Evolutionary conservation across 2,888 invertebrate genomes (phyloP), one percentile per base, ranked within the genome.

Genomic region (Bellardia bayeri): DNA sequence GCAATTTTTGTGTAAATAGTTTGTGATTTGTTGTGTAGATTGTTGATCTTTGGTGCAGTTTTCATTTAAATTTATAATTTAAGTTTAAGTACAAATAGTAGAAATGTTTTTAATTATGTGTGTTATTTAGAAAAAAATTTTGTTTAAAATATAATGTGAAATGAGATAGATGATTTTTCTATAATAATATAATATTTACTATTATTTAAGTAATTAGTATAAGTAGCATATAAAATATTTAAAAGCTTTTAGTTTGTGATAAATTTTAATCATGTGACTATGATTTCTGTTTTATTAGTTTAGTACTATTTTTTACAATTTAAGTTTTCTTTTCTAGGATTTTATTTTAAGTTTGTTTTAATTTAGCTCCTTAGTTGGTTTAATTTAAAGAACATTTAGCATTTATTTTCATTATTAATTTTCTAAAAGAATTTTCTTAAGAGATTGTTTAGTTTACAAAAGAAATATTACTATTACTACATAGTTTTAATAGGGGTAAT

Each of bases 41-140:
- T 82, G 82, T 85, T 82, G 64, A 85, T 87, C 87, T 87, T 87
- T 87, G 87, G 87, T 87, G 87, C 85, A 85, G 68, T 76, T 87
- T 87, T 78, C 63, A 71, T 68, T 81, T 75, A 56, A 75, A 69
- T 69, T 75, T 66, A 30, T 76, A 63, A 64, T 49, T 76, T 51
- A 45, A 49, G 11, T 72, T 72, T 63, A 45, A 66, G 11, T 78
- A 84, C 56, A 81, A 75, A 85, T 72, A 49, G 84, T 85, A 63
- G 76, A 81, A 68, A 66, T 74, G 1, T 58, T 64, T 13, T 82
- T 68, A 40, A 8, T 58, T 66, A 56, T 49, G 33, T 56, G 11
- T 54, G 64, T 54, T 72, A 71, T 78, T 54, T 3, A 45, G 45
- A 13, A 9, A 9, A 45, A 45, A 58, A 66, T 54, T 54, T 54